A percentile compares a stretch with the other conserved stretches of the same genome.
These are phyloP conservation scores for Disparrhopalites patrizii DNA, from an alignment of 2,888 invertebrate genomes.

Conservation along the genomic window DNA sequence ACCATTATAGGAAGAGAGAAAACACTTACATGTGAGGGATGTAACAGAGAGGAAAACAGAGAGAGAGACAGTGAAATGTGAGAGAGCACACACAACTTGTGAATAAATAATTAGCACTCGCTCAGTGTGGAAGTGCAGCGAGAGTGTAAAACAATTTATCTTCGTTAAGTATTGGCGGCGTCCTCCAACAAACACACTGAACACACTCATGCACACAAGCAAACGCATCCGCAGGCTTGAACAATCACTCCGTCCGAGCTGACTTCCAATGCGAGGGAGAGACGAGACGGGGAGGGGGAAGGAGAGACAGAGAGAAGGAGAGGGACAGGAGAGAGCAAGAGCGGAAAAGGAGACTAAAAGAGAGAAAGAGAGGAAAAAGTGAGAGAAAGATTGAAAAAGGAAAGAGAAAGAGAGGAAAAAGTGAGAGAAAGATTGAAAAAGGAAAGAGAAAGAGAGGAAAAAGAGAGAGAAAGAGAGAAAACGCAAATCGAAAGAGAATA, in stretches of 20 bases:
- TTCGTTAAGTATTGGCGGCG: slow-evolving; percentile 45
- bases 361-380: too few relatives aligned
- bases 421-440: too few relatives aligned
- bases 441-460: background rate
- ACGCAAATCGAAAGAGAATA: too few relatives aligned
- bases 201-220: slow-evolving; percentile 10
- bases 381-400: too few relatives aligned
- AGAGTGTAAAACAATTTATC: slow-evolving; percentile 48
- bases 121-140: slow-evolving; percentile 38
- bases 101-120: slow-evolving; percentile 47
- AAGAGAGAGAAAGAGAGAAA: background rate
- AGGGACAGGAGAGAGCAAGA: too few relatives aligned
- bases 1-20: too few relatives aligned
- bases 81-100: slow-evolving; percentile 30
- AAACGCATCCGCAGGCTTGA: slow-evolving; percentile 32
- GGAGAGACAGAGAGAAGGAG: too few relatives aligned
- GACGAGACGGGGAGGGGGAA: too few relatives aligned
- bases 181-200: slow-evolving; percentile 23
- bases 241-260: slow-evolving; percentile 37
- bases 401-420: too few relatives aligned
- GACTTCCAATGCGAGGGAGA: too few relatives aligned
- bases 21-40: too few relatives aligned
- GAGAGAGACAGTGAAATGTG: background rate
- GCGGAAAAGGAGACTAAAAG: too few relatives aligned
- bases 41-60: background rate